Base-by-base conservation (phyloP, 2,888 invertebrate species). In the Agelastica alni region DNA sequence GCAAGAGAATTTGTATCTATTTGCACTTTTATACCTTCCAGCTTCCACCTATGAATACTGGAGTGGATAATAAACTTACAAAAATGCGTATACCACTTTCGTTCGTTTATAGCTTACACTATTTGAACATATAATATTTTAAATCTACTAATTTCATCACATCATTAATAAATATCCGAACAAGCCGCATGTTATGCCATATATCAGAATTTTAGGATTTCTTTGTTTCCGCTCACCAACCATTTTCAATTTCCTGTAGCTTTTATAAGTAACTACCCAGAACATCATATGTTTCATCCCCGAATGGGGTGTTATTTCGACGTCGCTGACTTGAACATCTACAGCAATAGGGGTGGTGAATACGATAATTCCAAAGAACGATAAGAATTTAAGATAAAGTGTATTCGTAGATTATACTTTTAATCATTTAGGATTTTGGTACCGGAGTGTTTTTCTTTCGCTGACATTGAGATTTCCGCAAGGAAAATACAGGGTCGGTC, bases 331-430 rank as follows among this genome's bases (percentile, higher is more conserved):
- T 48, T 37, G 12, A 26, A 30, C 46, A 48, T 32, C 32, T 10
- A 36, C 20, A 49, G 45, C 30, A 37, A 45, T 30, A 48, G 46
- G 30, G 58, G 56, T n/a, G n/a, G n/a, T 53, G 56, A 58, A 59
- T 56, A 47, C 49, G 56, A 55, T 48, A 45, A 46, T 59, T 59
- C 56, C 56, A 58, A 64, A 62, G 61, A 63, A 63, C 59, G 63
- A 64, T 66, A 66, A 64, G 66, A 68, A 69, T 65, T 62, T 56
- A 59, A 67, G 68, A 70, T 68, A 64, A 70, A 70, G 68, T 69
- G 72, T 71, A 70, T 70, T 69, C 67, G 68, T 66, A 72, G 74
- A 71, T 72, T 71, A 71, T 71, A 70, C 72, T 71, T 72, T 72
- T 72, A 73, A 73, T 73, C 73, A 72, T 71, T 70, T 66, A 58